These are phyloP conservation scores for Sinhomidia bicolor DNA, from an alignment of 2,888 invertebrate species.

Conservation along the genomic window DNA sequence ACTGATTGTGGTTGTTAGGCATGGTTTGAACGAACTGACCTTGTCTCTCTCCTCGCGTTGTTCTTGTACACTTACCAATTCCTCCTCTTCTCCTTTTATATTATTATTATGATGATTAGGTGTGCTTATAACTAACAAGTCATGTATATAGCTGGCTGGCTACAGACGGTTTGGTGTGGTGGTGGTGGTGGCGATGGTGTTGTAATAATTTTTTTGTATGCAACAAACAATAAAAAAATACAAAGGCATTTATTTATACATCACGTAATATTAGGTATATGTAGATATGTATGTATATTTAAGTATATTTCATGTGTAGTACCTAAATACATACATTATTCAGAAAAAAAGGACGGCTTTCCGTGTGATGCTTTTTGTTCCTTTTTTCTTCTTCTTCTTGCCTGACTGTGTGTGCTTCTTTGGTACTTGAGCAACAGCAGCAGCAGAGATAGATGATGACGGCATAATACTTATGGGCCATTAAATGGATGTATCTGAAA, in stretches of 20 bases:
- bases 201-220: conserved; percentile 50
- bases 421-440: conserved; percentile 13
- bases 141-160: conserved; percentile 23
- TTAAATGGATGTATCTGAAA: conserved; percentile 29
- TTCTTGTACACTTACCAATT: conserved; percentile 65
- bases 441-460: conserved; percentile 15
- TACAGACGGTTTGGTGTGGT: conserved; percentile 58
- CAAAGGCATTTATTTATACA: background rate
- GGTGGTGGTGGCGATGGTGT: conserved; percentile 46
- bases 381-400: conserved; percentile 27
- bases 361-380: conserved; percentile 68
- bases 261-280: conserved; percentile 21
- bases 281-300: background rate
- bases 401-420: background rate
- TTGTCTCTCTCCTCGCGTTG: conserved; percentile 75
- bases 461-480: conserved; percentile 45
- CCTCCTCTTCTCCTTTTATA: conserved; percentile 39
- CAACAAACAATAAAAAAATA: conserved; percentile 55
- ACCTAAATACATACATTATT: conserved; percentile 47
- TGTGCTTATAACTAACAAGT: conserved; percentile 46
- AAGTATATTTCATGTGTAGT: background rate
- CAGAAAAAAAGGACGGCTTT: conserved; percentile 56
- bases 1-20: conserved; percentile 69
- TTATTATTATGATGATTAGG: conserved; percentile 44
- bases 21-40: conserved; percentile 76